phyloP scores from a whole-genome alignment of 2,888 invertebrate genomes.

The Lasioglossum oenotherae region DNA sequence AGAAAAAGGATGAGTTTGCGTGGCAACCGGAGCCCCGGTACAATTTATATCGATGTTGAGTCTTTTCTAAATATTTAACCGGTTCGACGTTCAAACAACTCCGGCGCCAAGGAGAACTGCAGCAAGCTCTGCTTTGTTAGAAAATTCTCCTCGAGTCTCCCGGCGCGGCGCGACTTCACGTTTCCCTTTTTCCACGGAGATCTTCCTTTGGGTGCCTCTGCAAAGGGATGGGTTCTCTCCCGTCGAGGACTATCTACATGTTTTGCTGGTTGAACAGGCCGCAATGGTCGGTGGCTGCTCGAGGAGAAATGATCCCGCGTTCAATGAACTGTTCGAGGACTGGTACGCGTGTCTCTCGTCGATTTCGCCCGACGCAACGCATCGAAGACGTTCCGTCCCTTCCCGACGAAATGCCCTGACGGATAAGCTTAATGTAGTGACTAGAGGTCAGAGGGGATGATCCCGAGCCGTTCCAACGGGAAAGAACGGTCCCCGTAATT shows the following conservation, averaged over 20 bases:
- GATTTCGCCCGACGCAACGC: slow-evolving; percentile 23
- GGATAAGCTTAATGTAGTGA: slow-evolving; percentile 59
- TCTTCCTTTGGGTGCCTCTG: neutral
- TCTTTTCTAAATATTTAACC: slow-evolving; percentile 53
- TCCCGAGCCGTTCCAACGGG: slow-evolving; percentile 48
- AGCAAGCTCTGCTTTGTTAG: slow-evolving; percentile 24
- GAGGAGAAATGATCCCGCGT: slow-evolving; percentile 39
- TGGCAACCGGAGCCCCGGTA: neutral
- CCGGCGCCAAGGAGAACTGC: slow-evolving; percentile 15
- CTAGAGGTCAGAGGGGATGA: slow-evolving; percentile 49
- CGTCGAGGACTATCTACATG: slow-evolving; percentile 51
- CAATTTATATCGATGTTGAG: slow-evolving; percentile 28
- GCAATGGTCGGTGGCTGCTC: slow-evolving; percentile 31
- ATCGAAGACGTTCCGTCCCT: slow-evolving; percentile 26
- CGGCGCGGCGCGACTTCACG: neutral
- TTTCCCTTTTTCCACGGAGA: neutral
- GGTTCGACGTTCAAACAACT: slow-evolving; percentile 30
- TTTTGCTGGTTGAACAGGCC: slow-evolving; percentile 55
- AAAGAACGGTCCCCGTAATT: slow-evolving; percentile 57
- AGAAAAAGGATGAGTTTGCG: neutral
- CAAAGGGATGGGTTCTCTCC: neutral
- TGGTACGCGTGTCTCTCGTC: slow-evolving; percentile 24
- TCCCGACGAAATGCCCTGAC: neutral
- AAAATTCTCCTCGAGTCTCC: slow-evolving; percentile 29
- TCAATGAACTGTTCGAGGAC: slow-evolving; percentile 45